Percentiles rank a stretch among this genome's conserved stretches.
Evolutionary conservation across 23 tunicate species (phyloP).

Genomic region (Pegea sp.): DNA sequence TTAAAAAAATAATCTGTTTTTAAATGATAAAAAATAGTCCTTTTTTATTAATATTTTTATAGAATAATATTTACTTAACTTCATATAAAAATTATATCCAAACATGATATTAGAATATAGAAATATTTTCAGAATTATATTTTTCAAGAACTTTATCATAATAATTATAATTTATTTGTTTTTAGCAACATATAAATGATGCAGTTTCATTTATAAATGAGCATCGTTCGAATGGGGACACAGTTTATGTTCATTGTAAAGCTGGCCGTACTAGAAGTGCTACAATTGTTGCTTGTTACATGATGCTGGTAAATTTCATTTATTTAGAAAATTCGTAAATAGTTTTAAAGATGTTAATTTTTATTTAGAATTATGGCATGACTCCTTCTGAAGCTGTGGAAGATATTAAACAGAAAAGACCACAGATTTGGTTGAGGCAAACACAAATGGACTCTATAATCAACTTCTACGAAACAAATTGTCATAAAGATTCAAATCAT

Average conservation of each 20-base stretch:
- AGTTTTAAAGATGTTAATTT: background rate
- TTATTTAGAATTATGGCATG: constrained; percentile 19
- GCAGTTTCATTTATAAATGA: background rate
- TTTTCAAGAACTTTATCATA: no score
- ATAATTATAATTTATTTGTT: background rate
- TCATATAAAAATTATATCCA: no score
- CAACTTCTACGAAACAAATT: constrained; percentile 50
- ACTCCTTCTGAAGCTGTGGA: constrained; percentile 34
- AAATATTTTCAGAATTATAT: no score
- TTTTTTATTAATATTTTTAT: no score
- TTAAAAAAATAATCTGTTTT: no score
- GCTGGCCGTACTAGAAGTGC: constrained; percentile 93
- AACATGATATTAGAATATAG: no score
- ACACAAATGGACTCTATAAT: constrained; percentile 37
- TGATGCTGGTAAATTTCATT: constrained; percentile 29
- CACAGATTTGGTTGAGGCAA: constrained; percentile 76
- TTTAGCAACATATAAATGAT: background rate
- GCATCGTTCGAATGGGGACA: background rate
- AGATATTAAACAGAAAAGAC: constrained; percentile 20
- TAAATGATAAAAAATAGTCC: no score
- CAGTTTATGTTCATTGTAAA: constrained; percentile 94
- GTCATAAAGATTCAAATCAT: no score
- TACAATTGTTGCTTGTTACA: constrained; percentile 71
- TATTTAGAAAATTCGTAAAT: background rate
- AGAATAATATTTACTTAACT: no score